Evolutionary conservation across 2,888 invertebrate genomes (phyloP).

Genomic region (Lucinisca nassula): DNA sequence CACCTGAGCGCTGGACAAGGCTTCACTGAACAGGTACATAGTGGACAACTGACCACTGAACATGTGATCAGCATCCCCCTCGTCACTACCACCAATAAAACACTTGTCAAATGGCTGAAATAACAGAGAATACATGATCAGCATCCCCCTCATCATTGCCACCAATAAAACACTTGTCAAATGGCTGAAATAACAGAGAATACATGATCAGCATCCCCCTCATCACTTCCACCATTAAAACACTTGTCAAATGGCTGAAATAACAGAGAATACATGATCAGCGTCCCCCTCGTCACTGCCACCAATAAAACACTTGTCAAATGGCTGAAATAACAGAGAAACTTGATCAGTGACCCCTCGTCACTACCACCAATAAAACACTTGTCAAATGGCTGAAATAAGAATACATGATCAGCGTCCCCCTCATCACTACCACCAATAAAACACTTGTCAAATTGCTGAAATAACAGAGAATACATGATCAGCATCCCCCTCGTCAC

Average conservation of each 20-base stretch:
- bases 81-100: constrained; percentile 99
- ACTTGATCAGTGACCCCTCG: background rate
- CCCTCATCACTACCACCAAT: too few species aligned
- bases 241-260: constrained; percentile 99
- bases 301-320: too few species aligned
- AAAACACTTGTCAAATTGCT: too few species aligned
- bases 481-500: too few species aligned
- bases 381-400: too few species aligned
- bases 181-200: constrained; percentile 95
- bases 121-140: constrained; percentile 92
- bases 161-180: constrained; percentile 99
- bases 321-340: background rate
- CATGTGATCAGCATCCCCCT: constrained; percentile 98
- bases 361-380: too few species aligned
- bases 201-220: constrained; percentile 98
- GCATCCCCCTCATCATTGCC: constrained; percentile 98
- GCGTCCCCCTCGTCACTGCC: too few species aligned
- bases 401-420: too few species aligned
- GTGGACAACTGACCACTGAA: constrained; percentile 99
- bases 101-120: constrained; percentile 99
- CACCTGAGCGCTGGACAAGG: constrained; percentile 98
- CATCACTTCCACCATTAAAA: constrained; percentile 99
- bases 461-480: too few species aligned
- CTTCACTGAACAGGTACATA: constrained; percentile 99
- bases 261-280: too few species aligned